These are phyloP conservation scores for Brevimyrus niger DNA, from an alignment of 2,113 vertebrate genomes.

Conservation along the genomic window DNA sequence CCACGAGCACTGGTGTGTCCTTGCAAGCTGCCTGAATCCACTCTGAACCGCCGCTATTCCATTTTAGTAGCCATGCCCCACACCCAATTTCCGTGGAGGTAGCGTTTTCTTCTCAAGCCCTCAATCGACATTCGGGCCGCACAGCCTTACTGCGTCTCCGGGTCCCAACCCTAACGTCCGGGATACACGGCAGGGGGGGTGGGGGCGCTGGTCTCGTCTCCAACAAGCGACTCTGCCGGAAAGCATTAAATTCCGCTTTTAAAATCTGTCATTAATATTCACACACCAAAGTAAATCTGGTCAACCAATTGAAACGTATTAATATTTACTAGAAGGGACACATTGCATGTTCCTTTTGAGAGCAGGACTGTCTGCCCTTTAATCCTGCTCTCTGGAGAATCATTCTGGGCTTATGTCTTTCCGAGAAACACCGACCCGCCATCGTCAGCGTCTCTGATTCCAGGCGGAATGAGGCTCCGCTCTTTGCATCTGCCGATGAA, in stretches of 20 bases:
- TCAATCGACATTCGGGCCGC: background rate
- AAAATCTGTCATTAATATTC: background rate
- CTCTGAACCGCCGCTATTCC: background rate
- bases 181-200: background rate
- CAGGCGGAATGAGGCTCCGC: background rate
- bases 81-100: background rate
- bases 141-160: background rate
- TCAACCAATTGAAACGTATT: background rate
- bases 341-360: background rate
- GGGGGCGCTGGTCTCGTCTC: background rate
- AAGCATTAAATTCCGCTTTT: background rate
- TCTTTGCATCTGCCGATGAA: constrained; percentile 16
- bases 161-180: background rate
- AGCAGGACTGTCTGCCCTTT: background rate
- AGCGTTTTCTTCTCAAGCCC: background rate
- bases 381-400: background rate
- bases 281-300: background rate
- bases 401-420: constrained; percentile 13
- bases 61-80: background rate
- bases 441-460: background rate
- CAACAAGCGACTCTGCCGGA: background rate
- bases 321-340: background rate
- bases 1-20: background rate
- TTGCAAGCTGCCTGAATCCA: background rate
- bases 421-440: constrained; percentile 26